Conservation (phyloP, 2,113 vertebrate species). For the Agapornis roseicollis region DNA sequence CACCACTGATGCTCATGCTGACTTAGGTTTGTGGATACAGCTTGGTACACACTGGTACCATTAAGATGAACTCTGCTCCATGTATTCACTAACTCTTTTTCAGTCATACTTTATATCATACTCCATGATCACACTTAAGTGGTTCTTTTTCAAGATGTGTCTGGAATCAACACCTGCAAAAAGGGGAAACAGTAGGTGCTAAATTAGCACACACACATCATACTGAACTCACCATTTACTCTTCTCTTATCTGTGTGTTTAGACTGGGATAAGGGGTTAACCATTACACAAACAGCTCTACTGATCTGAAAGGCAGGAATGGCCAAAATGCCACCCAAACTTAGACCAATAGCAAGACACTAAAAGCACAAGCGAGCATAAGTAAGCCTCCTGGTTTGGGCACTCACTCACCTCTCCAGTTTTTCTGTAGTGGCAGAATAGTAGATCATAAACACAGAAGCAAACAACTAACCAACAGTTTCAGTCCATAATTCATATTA, state of each 20-base stretch:
- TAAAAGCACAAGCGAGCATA: background rate
- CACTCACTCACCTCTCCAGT: background rate
- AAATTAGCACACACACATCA: background rate
- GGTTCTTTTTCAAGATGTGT: background rate
- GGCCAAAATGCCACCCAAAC: background rate
- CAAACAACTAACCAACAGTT: background rate
- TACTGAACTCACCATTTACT: background rate
- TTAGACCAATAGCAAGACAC: background rate
- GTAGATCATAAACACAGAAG: background rate
- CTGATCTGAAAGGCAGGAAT: background rate
- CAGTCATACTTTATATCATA: background rate
- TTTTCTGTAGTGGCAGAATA: background rate
- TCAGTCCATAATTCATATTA: background rate
- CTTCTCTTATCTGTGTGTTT: background rate
- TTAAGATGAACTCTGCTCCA: rapidly evolving
- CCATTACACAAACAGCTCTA: background rate
- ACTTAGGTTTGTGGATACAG: background rate
- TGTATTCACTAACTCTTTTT: background rate
- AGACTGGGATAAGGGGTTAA: background rate
- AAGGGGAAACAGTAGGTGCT: background rate
- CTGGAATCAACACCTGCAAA: background rate
- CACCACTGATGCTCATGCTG: rapidly evolving
- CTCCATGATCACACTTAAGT: background rate
- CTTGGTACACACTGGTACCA: background rate
- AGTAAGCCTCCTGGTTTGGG: background rate